Percentiles rank a stretch among this genome's conserved stretches.
phyloP scores from a whole-genome alignment of 2,113 vertebrate species.

The Euleptes europaea region DNA sequence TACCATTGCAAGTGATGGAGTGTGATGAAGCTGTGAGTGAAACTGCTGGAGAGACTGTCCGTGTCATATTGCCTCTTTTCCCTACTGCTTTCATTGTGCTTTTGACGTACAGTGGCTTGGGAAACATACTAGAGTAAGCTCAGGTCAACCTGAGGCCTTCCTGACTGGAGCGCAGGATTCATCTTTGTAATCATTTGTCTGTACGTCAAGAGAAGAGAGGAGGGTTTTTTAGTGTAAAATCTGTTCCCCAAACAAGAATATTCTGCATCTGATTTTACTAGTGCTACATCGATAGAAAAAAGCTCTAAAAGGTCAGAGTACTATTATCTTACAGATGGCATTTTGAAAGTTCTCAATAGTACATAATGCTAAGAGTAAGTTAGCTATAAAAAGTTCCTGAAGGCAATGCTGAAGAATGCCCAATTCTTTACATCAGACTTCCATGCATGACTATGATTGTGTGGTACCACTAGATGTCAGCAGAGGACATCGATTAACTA shows the following conservation, averaged over 20 bases:
- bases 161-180: not conserved
- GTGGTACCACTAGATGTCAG: conserved; percentile 72
- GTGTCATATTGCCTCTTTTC: not conserved
- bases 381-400: conserved; percentile 3
- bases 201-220: not conserved
- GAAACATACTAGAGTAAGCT: not conserved
- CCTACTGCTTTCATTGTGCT: not conserved
- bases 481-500: conserved; percentile 61
- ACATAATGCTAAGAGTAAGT: not conserved
- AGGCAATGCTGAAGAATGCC: conserved; percentile 21
- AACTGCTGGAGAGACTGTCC: not conserved
- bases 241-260: too few species aligned
- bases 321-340: not conserved
- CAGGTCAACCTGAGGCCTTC: not conserved
- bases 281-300: not conserved
- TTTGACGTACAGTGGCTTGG: not conserved
- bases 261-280: not conserved
- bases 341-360: not conserved
- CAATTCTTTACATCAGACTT: conserved; percentile 41
- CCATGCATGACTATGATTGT: not conserved
- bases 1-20: too few species aligned
- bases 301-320: not conserved
- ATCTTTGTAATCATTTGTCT: not conserved
- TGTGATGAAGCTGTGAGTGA: too few species aligned
- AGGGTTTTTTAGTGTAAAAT: not conserved